Conservation (phyloP, 2,797 vertebrate genomes). For the Molossus molossus region DNA sequence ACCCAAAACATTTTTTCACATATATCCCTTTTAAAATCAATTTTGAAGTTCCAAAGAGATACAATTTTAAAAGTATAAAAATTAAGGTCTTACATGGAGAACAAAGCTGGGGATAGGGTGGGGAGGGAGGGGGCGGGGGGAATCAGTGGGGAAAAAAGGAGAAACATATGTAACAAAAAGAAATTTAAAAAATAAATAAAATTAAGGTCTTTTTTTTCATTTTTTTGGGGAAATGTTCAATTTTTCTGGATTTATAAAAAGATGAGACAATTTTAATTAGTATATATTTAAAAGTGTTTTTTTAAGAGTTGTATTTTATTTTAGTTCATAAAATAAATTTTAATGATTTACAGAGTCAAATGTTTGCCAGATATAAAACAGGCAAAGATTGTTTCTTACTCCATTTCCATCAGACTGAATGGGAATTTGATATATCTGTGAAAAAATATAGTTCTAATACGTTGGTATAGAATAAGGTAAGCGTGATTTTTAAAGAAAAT, state of each 20-base stretch:
- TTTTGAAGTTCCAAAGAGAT: neutral
- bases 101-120: no score
- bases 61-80: neutral
- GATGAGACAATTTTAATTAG: neutral
- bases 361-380: neutral
- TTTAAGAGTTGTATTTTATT: neutral
- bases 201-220: neutral
- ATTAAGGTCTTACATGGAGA: neutral
- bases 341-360: neutral
- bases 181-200: neutral
- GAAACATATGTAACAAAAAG: no score
- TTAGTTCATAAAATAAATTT: neutral
- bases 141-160: no score
- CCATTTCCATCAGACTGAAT: neutral
- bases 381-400: neutral
- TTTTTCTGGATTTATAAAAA: constrained; percentile 41
- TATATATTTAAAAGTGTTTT: neutral
- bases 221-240: neutral
- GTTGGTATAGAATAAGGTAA: neutral
- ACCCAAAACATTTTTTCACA: neutral
- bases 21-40: neutral
- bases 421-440: neutral
- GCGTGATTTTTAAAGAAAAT: neutral
- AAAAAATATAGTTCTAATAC: neutral
- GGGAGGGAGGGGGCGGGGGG: no score